Evolutionary conservation across 2,113 vertebrate genomes (phyloP), one percentile per base, ranked within the genome.

Genomic region (Choloepus hoffmanni): DNA sequence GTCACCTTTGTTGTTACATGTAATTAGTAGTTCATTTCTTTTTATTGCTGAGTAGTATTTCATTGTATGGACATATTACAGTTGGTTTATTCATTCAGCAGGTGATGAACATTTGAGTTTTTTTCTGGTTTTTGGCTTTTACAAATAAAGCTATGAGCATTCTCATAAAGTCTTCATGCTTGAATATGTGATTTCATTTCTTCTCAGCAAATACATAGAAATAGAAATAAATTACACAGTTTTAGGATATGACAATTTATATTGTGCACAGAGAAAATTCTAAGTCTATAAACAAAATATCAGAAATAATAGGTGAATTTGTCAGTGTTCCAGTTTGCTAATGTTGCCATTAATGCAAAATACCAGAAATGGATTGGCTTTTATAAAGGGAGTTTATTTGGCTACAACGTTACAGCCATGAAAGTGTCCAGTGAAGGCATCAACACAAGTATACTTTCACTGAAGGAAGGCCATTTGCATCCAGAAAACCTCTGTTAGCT

Each of bases 21-120:
- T 77, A 36, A 40, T 94, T 82, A 88, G 48, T 40, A 85, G 86
- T 74, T 76, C 30, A 77, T 77, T 90, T n/a, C 50, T 90, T 84
- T 65, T 48, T 60, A n/a, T 94, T 76, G 48, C 48, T 85, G 62
- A 40, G 70, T 94, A 63, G 24, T 90, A 9, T 68, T 36, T 94
- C 40, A 83, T 21, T 77, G 2, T 62, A 81, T 77, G 60, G 60
- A 5, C 76, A 30, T 40, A 60, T 84, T 30, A 83, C n/a, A 84
- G 19, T 53, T 82, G 77, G 33, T 36, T 89, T 83, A 84, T 77
- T 33, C 68, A 30, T 74, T 84, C 43, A 82, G 12, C 3, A 45
- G 48, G 79, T 79, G 36, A 45, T 45, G 70, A 36, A 82, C 23
- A 68, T 78, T 90, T 85, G 45, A 74, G 11, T 36, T 74, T 89